Conservation (phyloP, 2,888 invertebrate genomes). For the Oxycera nigricornis region DNA sequence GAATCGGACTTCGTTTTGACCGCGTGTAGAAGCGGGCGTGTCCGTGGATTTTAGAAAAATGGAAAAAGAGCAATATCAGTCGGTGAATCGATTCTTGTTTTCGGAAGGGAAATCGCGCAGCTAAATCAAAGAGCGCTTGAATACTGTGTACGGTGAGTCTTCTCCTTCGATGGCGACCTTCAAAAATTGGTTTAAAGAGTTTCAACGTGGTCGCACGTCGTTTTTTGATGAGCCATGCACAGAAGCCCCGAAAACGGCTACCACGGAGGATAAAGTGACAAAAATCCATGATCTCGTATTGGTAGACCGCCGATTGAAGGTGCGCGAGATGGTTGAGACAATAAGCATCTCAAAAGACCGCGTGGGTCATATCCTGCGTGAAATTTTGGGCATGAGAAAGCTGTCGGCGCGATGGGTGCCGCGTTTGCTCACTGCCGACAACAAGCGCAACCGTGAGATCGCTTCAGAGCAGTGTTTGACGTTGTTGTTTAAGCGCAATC, state of each 20-base stretch:
- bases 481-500: too few species aligned
- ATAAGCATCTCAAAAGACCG: constrained; percentile 9
- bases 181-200: constrained; percentile 5
- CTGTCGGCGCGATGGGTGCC: constrained; percentile 34
- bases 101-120: constrained; percentile 26
- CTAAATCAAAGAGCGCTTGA: constrained; percentile 31
- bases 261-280: constrained; percentile 9
- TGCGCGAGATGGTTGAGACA: constrained; percentile 23
- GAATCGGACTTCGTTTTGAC: constrained; percentile 34
- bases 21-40: constrained; percentile 45
- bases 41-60: constrained; percentile 44
- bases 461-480: constrained; percentile 18
- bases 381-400: constrained; percentile 28
- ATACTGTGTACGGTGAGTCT: constrained; percentile 12
- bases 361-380: constrained; percentile 17
- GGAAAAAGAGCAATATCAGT: constrained; percentile 44
- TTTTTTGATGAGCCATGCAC: constrained; percentile 36
- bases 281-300: constrained; percentile 35
- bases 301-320: constrained; percentile 29
- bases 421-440: constrained; percentile 27
- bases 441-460: constrained; percentile 16
- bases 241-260: constrained; percentile 32
- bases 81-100: constrained; percentile 42
- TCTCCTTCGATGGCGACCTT: background rate
- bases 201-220: constrained; percentile 29